Evolutionary conservation across 2,113 vertebrate species (phyloP).

Genomic region (Natator depressus): DNA sequence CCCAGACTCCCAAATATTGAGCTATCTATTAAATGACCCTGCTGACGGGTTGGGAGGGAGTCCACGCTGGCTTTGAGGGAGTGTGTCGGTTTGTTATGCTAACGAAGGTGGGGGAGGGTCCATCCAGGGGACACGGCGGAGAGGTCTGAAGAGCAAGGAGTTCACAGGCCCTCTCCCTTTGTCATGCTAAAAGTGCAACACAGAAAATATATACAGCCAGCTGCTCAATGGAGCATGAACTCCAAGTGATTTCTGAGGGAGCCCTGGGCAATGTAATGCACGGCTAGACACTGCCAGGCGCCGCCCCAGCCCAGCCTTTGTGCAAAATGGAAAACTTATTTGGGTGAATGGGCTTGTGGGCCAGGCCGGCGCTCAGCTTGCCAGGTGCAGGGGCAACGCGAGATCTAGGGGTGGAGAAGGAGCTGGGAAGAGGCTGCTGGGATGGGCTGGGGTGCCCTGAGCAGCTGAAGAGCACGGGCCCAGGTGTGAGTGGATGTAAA

Average conservation of each 20-base stretch:
- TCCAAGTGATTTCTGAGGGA: slow-evolving; percentile 32
- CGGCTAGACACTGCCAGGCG: slow-evolving; percentile 44
- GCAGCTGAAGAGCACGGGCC: too few relatives aligned
- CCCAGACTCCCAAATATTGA: slow-evolving; percentile 44
- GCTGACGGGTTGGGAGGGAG: not conserved
- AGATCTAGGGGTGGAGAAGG: not conserved
- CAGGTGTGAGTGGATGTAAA: too few relatives aligned
- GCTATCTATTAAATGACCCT: not conserved
- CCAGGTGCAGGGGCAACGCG: not conserved
- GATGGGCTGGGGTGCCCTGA: not conserved
- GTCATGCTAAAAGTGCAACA: slow-evolving; percentile 70
- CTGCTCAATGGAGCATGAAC: slow-evolving; percentile 69
- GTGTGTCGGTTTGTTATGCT: slow-evolving; percentile 64
- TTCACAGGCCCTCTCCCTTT: slow-evolving; percentile 74
- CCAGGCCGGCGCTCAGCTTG: accelerated
- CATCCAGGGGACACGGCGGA: slow-evolving; percentile 49
- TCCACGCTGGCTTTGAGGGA: not conserved
- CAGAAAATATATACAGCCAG: slow-evolving; percentile 62
- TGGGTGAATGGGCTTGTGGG: not conserved
- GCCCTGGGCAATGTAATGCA: slow-evolving; percentile 56
- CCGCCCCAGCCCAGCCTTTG: slow-evolving; percentile 30
- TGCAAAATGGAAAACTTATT: slow-evolving; percentile 25
- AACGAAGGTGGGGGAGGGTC: slow-evolving; percentile 56
- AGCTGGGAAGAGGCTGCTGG: not conserved
- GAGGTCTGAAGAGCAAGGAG: slow-evolving; percentile 72